These are phyloP conservation scores for Drosophila baimaii DNA, from an alignment of 1,140 invertebrate species.

Conservation along the genomic window DNA sequence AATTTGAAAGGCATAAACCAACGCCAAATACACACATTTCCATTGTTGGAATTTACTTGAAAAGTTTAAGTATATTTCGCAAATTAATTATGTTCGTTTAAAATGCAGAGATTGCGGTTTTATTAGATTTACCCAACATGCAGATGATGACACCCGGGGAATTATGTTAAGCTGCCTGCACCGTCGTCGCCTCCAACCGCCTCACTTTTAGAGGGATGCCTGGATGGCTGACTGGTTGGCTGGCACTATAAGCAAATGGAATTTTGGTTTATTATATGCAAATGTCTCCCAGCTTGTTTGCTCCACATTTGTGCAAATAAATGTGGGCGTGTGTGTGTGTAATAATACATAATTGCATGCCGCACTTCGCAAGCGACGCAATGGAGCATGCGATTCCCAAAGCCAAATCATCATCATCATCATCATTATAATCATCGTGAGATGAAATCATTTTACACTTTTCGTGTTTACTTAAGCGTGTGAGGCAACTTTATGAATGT, in stretches of 20 bases:
- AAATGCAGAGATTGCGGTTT: conserved; percentile 23
- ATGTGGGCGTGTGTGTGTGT: conserved; percentile 28
- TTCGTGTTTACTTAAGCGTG: conserved; percentile 80
- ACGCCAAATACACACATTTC: background rate
- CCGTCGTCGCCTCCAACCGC: background rate
- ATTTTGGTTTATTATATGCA: conserved; percentile 46
- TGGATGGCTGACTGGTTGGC: background rate
- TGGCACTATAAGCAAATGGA: conserved; percentile 24
- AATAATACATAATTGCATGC: conserved; percentile 37
- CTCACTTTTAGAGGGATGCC: conserved; percentile 3
- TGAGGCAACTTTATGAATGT: conserved; percentile 71
- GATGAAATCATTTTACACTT: conserved; percentile 79
- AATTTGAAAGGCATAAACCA: background rate
- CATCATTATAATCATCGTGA: conserved; percentile 65
- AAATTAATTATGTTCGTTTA: conserved; percentile 18
- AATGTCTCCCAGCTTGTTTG: conserved; percentile 47
- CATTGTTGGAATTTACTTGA: background rate
- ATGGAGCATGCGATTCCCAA: conserved; percentile 54
- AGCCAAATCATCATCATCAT: conserved; percentile 72
- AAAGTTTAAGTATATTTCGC: conserved; percentile 6
- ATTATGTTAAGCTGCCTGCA: conserved; percentile 17
- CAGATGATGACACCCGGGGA: conserved; percentile 20
- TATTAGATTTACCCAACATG: conserved; percentile 18
- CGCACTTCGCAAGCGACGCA: conserved; percentile 36
- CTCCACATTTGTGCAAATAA: conserved; percentile 39